Percentiles rank a stretch among this genome's conserved stretches.
These are phyloP conservation scores for Odobenus rosmarus DNA, from an alignment of 2,113 vertebrate species.

Conservation along the genomic window DNA sequence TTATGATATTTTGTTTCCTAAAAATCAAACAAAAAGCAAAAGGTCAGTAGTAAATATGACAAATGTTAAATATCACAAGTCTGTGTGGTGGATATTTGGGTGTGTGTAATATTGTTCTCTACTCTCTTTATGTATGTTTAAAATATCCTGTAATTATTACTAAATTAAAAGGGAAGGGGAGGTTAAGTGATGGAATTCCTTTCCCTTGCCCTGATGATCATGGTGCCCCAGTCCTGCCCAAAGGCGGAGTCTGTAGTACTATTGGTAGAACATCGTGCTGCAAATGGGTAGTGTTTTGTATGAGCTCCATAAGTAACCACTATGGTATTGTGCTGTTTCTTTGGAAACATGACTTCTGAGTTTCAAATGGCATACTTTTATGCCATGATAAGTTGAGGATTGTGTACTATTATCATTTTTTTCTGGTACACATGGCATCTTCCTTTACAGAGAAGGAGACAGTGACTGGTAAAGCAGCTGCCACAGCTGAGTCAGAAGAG, in stretches of 20 bases:
- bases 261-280: not conserved
- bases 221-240: accelerated
- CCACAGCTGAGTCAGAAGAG: not conserved
- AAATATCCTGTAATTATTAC: not conserved
- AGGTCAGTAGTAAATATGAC: not conserved
- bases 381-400: not conserved
- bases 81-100: not conserved
- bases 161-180: not conserved
- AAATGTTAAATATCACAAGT: not conserved
- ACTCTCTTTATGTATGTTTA: not conserved
- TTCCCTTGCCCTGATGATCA: not conserved
- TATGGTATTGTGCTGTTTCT: not conserved
- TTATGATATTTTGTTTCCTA: not conserved
- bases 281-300: not conserved
- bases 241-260: not conserved
- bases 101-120: not conserved
- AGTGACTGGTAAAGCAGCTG: not conserved
- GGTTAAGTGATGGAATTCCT: not conserved
- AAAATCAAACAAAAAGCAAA: constrained; percentile 8
- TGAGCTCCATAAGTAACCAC: not conserved
- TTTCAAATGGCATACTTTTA: not conserved
- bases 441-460: not conserved
- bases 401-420: not conserved
- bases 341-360: constrained; percentile 1
- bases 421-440: not conserved